Base-by-base conservation (phyloP, 1,140 invertebrate species). In the Coptotermes formosanus region DNA sequence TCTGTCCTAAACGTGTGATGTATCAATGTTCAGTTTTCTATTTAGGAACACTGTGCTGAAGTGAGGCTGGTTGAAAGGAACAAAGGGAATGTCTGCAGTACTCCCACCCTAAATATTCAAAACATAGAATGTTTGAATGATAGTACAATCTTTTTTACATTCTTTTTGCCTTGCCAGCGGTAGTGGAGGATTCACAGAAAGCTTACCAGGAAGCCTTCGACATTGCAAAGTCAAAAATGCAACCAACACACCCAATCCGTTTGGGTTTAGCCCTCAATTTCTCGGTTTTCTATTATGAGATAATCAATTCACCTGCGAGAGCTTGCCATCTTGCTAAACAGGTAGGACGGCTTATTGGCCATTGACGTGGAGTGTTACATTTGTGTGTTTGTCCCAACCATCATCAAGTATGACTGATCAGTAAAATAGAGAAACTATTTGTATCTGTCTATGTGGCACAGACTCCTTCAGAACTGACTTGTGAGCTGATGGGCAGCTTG, bases 251-350 rank as follows among this genome's bases (percentile, higher is more conserved):
- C 93, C 98, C 98, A 88, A 99, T 99, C 91, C 95, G 98, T 91
- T 95, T 99, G 91, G 98, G 98, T 90, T 94, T 99, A 91, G 98
- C 98, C 88, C 95, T 99, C 92, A 99, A 99, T 94, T 99, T 98
- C 94, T 98, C 97, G 89, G 98, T 99, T 91, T 99, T 99, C 94
- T 99, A 98, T 95, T 99, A 99, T 92, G 98, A 99, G 96, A 99
- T 99, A 92, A 96, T 98, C 91, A 98, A 98, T 94, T 97, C 97
- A 90, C 98, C 98, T 90, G 98, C 98, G 91, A 95, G 96, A 92
- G 98, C 97, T 92, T 98, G 97, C 93, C 97, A 98, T 93, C 94
- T 98, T 93, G 97, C 97, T 89, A 98, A 98, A 95, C 96, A 98
- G 96, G 98, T 98, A 96, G 91, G 90, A 48, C 83, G 59, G 82